phyloP scores from a whole-genome alignment of 2,888 invertebrate genomes.

The Pharmacophagus antenor region DNA sequence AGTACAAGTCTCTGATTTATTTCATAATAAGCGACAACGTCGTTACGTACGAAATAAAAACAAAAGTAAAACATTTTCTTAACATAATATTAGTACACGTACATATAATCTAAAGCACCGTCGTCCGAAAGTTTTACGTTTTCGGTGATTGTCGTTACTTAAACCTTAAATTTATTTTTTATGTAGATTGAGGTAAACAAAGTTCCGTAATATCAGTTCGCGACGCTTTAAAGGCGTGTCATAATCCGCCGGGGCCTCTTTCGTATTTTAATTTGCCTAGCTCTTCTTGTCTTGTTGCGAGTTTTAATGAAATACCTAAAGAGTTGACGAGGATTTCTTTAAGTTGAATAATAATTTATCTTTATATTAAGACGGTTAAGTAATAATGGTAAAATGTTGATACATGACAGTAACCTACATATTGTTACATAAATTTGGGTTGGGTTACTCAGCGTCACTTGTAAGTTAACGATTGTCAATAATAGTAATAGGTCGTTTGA shows the following conservation, averaged over 20 bases:
- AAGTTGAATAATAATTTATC: not conserved
- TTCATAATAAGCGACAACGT: no score
- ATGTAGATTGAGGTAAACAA: constrained; percentile 78
- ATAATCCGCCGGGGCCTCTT: constrained; percentile 53
- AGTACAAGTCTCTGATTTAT: no score
- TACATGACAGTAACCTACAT: no score
- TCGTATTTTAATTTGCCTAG: constrained; percentile 65
- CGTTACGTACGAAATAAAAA: no score
- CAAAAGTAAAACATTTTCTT: not conserved
- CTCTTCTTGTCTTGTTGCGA: constrained; percentile 41
- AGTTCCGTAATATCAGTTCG: constrained; percentile 77
- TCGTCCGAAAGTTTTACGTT: not conserved
- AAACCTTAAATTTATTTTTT: constrained; percentile 56
- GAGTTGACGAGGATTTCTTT: constrained; percentile 4
- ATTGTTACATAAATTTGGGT: no score
- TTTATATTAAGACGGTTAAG: no score
- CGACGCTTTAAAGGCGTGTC: constrained; percentile 54
- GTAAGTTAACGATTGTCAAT: no score
- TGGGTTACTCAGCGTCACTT: no score
- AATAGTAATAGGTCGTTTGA: no score
- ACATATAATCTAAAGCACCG: no score
- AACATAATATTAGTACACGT: not conserved
- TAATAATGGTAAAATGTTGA: no score
- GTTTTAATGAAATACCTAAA: constrained; percentile 26
- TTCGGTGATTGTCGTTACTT: constrained; percentile 10